Base-by-base conservation (phyloP, 2,888 invertebrate species). In the Tuberolachnus salignus region DNA sequence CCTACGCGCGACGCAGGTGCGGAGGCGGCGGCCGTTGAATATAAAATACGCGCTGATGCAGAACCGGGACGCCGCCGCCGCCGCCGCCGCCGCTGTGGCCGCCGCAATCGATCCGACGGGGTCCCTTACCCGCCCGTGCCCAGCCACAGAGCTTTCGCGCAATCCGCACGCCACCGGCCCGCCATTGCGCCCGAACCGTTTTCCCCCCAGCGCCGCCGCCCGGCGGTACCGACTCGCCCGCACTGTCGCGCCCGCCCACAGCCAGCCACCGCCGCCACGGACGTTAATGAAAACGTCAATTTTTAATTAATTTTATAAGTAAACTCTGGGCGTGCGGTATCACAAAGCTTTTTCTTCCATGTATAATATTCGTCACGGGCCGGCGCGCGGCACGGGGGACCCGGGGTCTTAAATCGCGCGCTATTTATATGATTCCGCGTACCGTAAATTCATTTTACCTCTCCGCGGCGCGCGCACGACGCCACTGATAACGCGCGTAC, bases 211-310 rank as follows among this genome's bases (percentile, higher is more conserved):
- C 16, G 8, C 16, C 46, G 13, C 34, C 55, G 19, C 73, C 21
- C 55, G 26, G 19, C 9, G 9, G 2, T 9, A 1, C 23, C 64
- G 3, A 6, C 16, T 53, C 42, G 23, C 8, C 4, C 51, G 34
- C 59, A 6, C 23, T 51, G 19, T 13, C 53, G 44, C 69, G 8
- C 61, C 34, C 51, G 42, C 49, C 21, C 51, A 26, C 34, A 2
- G 49, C n/a, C n/a, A n/a, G n/a, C n/a, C n/a, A n/a, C n/a, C n/a
- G n/a, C n/a, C 6, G 23, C 13, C 67, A 13, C 57, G 6, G 16
- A 78, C 78, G 78, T 69, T 69, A 78, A 78, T 78, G 78, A 78
- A 78, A 78, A 67, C 59, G 66, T 78, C 78, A 67, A 78, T 78
- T 78, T 78, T 78, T 78, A 78, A 78, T 78, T 78, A 78, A 75